phyloP scores from a whole-genome alignment of 2,113 vertebrate genomes.

The Myotis brandtii region DNA sequence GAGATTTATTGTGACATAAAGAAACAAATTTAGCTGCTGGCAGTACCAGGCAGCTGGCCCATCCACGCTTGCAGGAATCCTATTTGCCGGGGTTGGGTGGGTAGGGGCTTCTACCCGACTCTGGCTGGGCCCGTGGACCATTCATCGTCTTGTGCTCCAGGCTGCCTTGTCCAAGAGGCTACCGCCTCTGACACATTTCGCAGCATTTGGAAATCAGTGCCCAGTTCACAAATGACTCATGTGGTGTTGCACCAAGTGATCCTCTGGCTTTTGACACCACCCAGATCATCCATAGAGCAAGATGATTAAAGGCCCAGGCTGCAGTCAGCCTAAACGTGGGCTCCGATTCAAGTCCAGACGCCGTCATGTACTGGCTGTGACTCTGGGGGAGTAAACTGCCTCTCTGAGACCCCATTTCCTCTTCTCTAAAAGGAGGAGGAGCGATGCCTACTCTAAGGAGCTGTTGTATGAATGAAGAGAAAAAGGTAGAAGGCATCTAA shows the following conservation, averaged over 20 bases:
- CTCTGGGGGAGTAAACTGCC: neutral
- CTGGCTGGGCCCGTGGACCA: rapidly evolving
- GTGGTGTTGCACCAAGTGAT: neutral
- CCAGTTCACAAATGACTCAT: neutral
- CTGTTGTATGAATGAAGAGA: neutral
- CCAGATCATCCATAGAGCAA: neutral
- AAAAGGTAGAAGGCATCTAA: neutral
- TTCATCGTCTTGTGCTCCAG: neutral
- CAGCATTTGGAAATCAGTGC: neutral
- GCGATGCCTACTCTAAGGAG: neutral
- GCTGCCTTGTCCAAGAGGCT: neutral
- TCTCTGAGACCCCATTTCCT: neutral
- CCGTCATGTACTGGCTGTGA: neutral
- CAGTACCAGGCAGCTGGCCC: neutral
- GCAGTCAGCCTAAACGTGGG: neutral
- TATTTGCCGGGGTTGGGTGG: neutral
- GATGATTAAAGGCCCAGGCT: neutral
- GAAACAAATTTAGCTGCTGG: neutral
- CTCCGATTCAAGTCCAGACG: neutral
- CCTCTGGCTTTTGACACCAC: neutral
- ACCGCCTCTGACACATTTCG: neutral
- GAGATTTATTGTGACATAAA: neutral
- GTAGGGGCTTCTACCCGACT: neutral
- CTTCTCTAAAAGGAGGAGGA: neutral
- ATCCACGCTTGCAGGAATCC: neutral